Percentiles rank a stretch among this genome's conserved stretches.
Evolutionary conservation across 2,888 invertebrate species (phyloP).

Genomic region (Biston betularia): DNA sequence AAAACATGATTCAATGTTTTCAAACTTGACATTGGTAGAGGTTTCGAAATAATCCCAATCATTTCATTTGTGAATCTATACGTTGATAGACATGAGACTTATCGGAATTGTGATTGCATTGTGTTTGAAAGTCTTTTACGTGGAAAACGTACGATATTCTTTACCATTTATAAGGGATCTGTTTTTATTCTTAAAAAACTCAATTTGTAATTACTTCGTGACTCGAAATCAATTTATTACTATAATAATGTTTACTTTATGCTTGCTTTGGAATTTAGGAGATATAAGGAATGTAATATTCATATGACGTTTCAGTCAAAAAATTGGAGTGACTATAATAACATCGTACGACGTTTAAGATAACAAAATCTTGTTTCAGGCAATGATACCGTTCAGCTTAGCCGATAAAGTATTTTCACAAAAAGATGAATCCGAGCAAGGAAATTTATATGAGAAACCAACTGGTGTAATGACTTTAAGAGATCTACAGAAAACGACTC

Average conservation of each 20-base stretch:
- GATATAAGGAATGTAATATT: not conserved
- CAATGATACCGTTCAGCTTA: constrained; percentile 57
- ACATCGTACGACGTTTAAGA: not conserved
- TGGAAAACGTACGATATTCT: constrained; percentile 59
- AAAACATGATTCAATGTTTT: constrained; percentile 59
- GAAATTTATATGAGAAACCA: constrained; percentile 46
- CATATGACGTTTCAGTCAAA: not conserved
- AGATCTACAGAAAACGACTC: constrained; percentile 46
- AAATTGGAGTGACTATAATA: not conserved
- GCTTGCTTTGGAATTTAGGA: not conserved
- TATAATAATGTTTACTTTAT: not conserved
- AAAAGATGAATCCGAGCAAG: constrained; percentile 44
- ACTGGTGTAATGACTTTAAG: constrained; percentile 49
- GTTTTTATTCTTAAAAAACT: not conserved
- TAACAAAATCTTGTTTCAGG: not conserved
- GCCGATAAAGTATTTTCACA: constrained; percentile 41
- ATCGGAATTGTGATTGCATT: constrained; percentile 53
- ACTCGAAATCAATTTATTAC: too few species aligned
- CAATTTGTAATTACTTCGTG: too few species aligned
- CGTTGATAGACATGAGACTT: constrained; percentile 60
- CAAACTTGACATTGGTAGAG: constrained; percentile 53
- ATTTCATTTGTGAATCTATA: constrained; percentile 51
- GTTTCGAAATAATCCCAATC: constrained; percentile 44
- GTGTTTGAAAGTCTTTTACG: constrained; percentile 51
- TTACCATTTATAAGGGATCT: too few species aligned